A percentile compares a stretch with the other conserved stretches of the same genome.
Conservation (phyloP, 1,140 invertebrate species). For the Aphidius gifuensis region DNA sequence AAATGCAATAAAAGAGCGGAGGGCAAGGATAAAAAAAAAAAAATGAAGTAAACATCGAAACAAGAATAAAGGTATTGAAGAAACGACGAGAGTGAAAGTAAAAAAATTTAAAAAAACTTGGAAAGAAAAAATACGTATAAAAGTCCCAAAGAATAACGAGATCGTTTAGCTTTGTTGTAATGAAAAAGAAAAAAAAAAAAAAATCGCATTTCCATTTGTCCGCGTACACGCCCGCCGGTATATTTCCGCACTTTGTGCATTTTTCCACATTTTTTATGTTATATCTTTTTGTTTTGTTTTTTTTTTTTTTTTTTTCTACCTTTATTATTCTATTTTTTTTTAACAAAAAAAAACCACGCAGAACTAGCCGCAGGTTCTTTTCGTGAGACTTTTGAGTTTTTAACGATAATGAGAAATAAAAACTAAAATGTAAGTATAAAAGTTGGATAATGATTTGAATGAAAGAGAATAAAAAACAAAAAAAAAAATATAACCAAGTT, state of each 20-base stretch:
- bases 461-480: neutral
- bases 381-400: slow-evolving; percentile 7
- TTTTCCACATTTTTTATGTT: neutral
- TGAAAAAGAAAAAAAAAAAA: neutral
- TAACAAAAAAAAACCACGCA: neutral
- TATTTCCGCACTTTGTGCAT: slow-evolving; percentile 10
- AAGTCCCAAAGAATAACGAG: slow-evolving; percentile 16
- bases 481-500: slow-evolving; percentile 1
- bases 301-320: neutral
- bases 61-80: slow-evolving; percentile 3
- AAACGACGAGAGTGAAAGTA: neutral
- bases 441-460: no score
- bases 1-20: no score
- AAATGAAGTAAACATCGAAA: neutral
- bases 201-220: slow-evolving; percentile 18
- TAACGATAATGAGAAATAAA: slow-evolving; percentile 9
- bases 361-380: slow-evolving; percentile 9
- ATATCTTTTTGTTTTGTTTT: slow-evolving; percentile 5
- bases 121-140: slow-evolving; percentile 10
- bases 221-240: neutral
- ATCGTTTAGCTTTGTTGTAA: slow-evolving; percentile 16
- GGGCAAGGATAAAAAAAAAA: no score
- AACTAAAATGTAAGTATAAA: no score
- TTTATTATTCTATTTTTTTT: slow-evolving; percentile 6
- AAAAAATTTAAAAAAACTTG: slow-evolving; percentile 6